Conservation (phyloP, 2,113 vertebrate genomes). For the Callipepla squamata region DNA sequence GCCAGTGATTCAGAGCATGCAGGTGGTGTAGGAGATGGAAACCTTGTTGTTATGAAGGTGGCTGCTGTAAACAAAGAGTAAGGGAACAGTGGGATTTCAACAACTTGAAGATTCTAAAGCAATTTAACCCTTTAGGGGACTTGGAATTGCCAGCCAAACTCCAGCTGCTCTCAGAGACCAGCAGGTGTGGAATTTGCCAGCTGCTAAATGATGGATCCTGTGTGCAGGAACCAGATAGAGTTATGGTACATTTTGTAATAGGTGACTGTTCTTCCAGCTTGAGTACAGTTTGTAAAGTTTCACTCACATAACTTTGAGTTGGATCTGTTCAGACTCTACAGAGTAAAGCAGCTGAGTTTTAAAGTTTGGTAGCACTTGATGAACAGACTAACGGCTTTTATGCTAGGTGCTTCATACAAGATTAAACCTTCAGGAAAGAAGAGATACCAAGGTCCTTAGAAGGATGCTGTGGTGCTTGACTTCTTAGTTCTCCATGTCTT, state of each 20-base stretch:
- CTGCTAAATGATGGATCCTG: background rate
- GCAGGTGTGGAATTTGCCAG: background rate
- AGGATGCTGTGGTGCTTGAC: background rate
- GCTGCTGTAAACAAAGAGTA: background rate
- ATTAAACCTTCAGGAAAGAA: background rate
- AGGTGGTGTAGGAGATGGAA: background rate
- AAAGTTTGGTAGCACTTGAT: background rate
- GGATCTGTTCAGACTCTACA: background rate
- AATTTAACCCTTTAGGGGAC: background rate
- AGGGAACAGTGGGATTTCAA: background rate
- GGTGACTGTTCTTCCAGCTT: background rate
- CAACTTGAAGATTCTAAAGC: background rate
- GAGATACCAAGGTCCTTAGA: background rate
- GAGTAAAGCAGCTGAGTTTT: background rate
- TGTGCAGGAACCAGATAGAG: background rate
- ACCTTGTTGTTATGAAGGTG: background rate
- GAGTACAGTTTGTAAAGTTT: background rate
- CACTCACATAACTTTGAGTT: background rate
- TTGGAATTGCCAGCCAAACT: background rate
- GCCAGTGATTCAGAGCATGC: rapidly evolving
- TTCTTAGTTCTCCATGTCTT: background rate
- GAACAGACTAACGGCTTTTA: background rate
- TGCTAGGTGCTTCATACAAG: background rate
- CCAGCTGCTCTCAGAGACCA: background rate
- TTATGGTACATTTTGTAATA: background rate